A percentile compares a stretch with the other conserved stretches of the same genome.
Evolutionary conservation across 2,113 vertebrate genomes (phyloP).

Genomic region (Synodontis membranacea): DNA sequence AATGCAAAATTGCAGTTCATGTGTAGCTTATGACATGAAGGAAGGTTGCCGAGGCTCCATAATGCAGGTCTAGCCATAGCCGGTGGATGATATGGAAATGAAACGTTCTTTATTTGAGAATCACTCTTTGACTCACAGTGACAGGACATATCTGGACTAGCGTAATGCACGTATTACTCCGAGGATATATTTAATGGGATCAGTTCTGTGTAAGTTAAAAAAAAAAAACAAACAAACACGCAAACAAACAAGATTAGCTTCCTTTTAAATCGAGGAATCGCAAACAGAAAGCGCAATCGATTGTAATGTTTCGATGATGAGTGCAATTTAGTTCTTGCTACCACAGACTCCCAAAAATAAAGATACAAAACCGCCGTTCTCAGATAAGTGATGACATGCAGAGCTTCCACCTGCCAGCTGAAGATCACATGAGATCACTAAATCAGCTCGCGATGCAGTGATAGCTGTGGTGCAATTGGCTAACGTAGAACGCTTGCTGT

Average conservation of each 20-base stretch:
- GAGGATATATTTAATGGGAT: background rate
- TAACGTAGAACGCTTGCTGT: slow-evolving; percentile 35
- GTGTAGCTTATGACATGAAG: background rate
- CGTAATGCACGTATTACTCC: background rate
- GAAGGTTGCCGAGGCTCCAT: background rate
- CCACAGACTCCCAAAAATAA: background rate
- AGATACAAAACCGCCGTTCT: background rate
- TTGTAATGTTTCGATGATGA: background rate
- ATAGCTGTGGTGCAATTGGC: slow-evolving; percentile 22
- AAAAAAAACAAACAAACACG: background rate
- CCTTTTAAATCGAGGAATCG: background rate
- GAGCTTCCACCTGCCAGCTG: slow-evolving; percentile 1
- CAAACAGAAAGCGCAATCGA: background rate
- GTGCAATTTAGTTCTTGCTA: background rate
- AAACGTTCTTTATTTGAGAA: slow-evolving; percentile 56
- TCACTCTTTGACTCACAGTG: background rate
- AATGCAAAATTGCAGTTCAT: slow-evolving; percentile 20
- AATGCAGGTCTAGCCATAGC: background rate
- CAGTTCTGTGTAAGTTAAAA: background rate
- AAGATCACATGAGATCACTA: slow-evolving; percentile 26
- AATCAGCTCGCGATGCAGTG: slow-evolving; percentile 28
- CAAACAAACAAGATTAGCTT: background rate
- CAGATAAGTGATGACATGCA: slow-evolving; percentile 12
- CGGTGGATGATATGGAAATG: slow-evolving; percentile 41
- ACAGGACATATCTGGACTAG: slow-evolving; percentile 12